Evolutionary conservation across 1,140 invertebrate species (phyloP), one percentile per base, ranked within the genome.

Genomic region (Drosophila serrata): DNA sequence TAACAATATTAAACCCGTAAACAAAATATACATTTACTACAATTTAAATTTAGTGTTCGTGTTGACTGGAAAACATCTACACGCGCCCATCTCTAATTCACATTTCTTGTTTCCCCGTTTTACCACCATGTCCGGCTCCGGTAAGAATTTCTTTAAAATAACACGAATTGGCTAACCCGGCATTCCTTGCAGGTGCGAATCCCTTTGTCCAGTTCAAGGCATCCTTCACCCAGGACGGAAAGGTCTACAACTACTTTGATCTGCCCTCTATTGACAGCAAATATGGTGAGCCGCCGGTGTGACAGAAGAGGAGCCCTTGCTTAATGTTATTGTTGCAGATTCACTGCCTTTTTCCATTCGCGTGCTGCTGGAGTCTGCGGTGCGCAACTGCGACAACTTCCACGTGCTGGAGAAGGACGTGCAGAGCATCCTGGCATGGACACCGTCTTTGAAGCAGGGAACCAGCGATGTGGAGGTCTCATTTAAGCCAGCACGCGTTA

Each of bases 301-400:
- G 22, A 0, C 22, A 27, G 0, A 12, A 46, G 11, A 19, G 3
- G 2, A 24, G 19, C 15, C 15, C 1, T 6, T 4, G n/a, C 33
- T 51, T 37, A 67, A 13, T 13, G 48, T 59, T 59, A 42, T 22
- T 53, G 17, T 67, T 53, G 43, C 64, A 92, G 96, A 95, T 59
- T 94, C 94, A 74, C 93, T 99, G 27, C 99, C 99, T 1, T 99
- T 95, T 93, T 99, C 98, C 7, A 97, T 99, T 65, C 94, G 98
- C 90, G 96, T 99, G 7, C 94, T 99, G 7, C 93, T 99, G 79
- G 99, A 99, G 93, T 98, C 98, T 6, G 98, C 98, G 27, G 96
- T 99, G 0, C 94, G 99, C 60, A 98, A 99, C 93, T 99, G 98
- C 93, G 99, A 99, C 94, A 96, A 97, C 80, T 99, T 99, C 92